Evolutionary conservation across 2,113 vertebrate genomes (phyloP), one percentile per base, ranked within the genome.

Genomic region (Coryphaenoides rupestris): DNA sequence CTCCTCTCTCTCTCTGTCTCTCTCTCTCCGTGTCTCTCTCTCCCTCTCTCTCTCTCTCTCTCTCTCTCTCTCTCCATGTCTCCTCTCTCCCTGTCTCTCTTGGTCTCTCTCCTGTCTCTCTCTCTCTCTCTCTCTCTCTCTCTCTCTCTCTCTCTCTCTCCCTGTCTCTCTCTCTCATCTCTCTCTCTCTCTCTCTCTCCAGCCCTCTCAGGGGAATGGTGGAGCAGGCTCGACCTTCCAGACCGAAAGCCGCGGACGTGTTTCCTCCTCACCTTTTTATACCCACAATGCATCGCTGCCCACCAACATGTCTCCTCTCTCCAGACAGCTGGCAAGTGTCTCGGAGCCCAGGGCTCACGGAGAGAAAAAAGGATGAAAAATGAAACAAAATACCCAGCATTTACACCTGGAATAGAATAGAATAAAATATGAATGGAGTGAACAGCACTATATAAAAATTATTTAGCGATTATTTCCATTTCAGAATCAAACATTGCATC

Each of bases 291-390:
- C 75, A 23, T 60, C 65, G 0, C 65, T 68, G 45, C 26, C 80
- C 9, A 47, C 66, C 19, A 65, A 24, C 19, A 55, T 22, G 12
- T 71, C 61, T 0, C 60, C 78, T 60, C 78, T 75, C 5, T 65
- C 70, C 23, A 60, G 28, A 33, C 81, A 81, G n/a, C 68, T 15
- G 61, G 81, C 74, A 55, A 81, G 76, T 70, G 40, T 22, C 22
- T 67, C 12, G 12, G 21, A 6, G 4, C 19, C 47, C 6, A 33
- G 26, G 26, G 26, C 26, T 28, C 26, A n/a, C n/a, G n/a, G n/a
- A n/a, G n/a, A n/a, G 28, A 10, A 33, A 33, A 33, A 7, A 12
- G 13, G 13, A 40, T 33, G 28, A 33, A 10, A n/a, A 17, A 3
- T 19, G 10, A 22, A 62, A 62, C 5, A 22, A n/a, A 47, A n/a